Base-by-base conservation (phyloP, 2,888 invertebrate species). In the Sipha maydis region DNA sequence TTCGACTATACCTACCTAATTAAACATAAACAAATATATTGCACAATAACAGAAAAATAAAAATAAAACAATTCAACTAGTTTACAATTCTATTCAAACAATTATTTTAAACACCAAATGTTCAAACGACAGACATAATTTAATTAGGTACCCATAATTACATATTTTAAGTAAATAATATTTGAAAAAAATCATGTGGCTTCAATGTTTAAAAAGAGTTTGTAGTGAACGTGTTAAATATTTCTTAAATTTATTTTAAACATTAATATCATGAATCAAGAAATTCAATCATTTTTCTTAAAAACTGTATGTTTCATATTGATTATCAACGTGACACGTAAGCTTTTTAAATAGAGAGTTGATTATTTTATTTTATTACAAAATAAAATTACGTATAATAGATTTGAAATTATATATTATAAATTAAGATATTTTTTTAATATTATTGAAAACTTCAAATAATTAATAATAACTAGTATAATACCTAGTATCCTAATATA, bases 71-170 rank as follows among this genome's bases (percentile, higher is more conserved):
- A 14, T 3, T 28, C 17, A 5, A 31, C 17, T 28, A 31, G 25
- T 67, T 7, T 17, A 71, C 71, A 71, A 75, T n/a, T 38, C 48
- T 73, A 67, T 54, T 34, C 1, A 54, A n/a, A 83, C 76, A 84
- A 85, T 79, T 79, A 85, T 79, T 85, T 71, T 79, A 79, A 85
- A 79, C 85, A 71, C n/a, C 71, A 85, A 85, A 71, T 85, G 78
- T 85, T 77, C 31, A 78, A 78, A 69, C 69, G 61, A 69, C 48
- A 85, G 41, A 83, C 56, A 75, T n/a, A 56, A n/a, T 83, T 75
- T 83, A 73, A 83, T 56, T 83, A 83, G 11, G 48, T 14, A 48
- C 14, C 41, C 28, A 69, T 69, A 69, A 21, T 2, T 28, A 61
- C 19, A 31, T 71, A 34, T 56, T 67, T 48, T 28, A 21, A 48